A percentile compares a stretch with the other conserved stretches of the same genome.
phyloP scores from a whole-genome alignment of 2,113 vertebrate genomes.

The Salvelinus sp. region DNA sequence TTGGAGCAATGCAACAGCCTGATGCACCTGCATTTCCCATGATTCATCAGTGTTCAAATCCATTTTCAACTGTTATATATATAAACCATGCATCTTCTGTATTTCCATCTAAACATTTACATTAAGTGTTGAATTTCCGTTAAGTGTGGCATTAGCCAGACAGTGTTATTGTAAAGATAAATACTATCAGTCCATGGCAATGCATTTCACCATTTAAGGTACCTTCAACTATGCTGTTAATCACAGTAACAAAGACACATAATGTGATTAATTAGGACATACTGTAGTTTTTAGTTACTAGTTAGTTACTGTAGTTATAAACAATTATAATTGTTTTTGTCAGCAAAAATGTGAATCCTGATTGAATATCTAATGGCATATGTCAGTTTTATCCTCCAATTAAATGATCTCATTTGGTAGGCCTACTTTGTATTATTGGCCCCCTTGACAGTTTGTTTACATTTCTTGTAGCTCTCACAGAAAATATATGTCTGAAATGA shows the following conservation, averaged over 20 bases:
- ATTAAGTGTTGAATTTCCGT: not conserved
- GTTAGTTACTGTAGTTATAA: too few species aligned
- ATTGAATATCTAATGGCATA: not conserved
- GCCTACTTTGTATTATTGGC: not conserved
- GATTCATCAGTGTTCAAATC: not conserved
- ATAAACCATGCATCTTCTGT: not conserved
- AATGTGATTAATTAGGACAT: too few species aligned
- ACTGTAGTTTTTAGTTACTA: too few species aligned
- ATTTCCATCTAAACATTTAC: not conserved
- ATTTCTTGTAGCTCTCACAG: not conserved
- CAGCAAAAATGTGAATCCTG: not conserved
- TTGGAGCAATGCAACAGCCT: not conserved
- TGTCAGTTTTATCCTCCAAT: not conserved
- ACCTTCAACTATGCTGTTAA: too few species aligned
- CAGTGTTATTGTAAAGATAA: not conserved
- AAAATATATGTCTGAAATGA: not conserved
- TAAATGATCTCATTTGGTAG: not conserved
- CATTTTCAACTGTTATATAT: not conserved
- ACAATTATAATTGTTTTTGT: too few species aligned
- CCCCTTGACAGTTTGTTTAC: conserved; percentile 1
- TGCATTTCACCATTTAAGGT: too few species aligned
- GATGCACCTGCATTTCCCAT: not conserved
- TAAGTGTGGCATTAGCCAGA: not conserved
- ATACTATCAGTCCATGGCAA: not conserved
- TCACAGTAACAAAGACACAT: too few species aligned